Percentiles rank a stretch among this genome's conserved stretches.
phyloP scores from a whole-genome alignment of 1,140 invertebrate genomes.

The Nixonia krombeini region DNA sequence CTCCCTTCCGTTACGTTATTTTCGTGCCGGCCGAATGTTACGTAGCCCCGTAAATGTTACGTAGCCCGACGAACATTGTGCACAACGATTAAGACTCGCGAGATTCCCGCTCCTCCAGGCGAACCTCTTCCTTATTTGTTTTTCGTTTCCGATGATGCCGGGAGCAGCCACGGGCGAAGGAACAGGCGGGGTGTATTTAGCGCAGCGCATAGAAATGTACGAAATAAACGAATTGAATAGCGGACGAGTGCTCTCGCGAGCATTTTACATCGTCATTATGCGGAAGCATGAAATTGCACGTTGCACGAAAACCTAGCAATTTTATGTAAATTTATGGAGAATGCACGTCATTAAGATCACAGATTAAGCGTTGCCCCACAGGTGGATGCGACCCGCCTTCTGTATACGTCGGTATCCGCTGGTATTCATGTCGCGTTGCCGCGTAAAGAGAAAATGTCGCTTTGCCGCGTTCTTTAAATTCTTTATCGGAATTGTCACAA shows the following conservation, averaged over 20 bases:
- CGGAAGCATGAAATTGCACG: conserved; percentile 57
- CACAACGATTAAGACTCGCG: not conserved
- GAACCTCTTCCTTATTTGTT: conserved; percentile 1
- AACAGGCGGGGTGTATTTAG: conserved; percentile 11
- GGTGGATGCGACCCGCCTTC: conserved; percentile 39
- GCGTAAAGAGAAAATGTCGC: conserved; percentile 25
- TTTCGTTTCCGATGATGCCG: conserved; percentile 2
- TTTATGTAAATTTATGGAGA: conserved; percentile 69
- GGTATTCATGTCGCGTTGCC: conserved; percentile 25
- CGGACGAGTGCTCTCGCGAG: conserved; percentile 13
- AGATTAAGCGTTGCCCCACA: conserved; percentile 52
- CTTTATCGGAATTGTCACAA: too few species aligned
- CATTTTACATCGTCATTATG: conserved; percentile 48
- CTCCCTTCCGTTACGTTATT: too few species aligned
- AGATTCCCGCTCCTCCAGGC: not conserved
- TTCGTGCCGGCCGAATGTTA: too few species aligned
- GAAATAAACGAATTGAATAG: conserved; percentile 33
- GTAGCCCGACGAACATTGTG: too few species aligned
- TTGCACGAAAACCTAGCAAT: conserved; percentile 63
- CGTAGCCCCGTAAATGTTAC: too few species aligned
- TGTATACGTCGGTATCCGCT: conserved; percentile 34
- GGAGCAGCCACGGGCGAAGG: not conserved
- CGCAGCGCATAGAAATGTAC: not conserved
- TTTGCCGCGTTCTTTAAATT: conserved; percentile 9
- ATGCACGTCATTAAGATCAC: conserved; percentile 65